Conservation (phyloP, 2,888 invertebrate genomes). For the Mimachlamys varia region DNA sequence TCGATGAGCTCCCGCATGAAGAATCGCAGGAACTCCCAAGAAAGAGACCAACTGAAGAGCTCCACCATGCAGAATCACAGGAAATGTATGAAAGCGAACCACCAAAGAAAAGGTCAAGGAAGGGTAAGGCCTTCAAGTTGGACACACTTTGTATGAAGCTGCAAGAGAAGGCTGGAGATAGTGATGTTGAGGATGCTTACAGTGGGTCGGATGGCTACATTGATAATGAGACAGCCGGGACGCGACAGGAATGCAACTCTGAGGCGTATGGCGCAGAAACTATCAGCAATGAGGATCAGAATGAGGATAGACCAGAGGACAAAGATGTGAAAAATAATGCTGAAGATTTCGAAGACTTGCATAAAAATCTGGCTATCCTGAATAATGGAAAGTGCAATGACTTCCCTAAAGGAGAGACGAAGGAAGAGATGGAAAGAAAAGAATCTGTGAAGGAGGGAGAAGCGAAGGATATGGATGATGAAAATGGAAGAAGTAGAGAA, state of each 20-base stretch:
- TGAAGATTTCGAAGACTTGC: constrained; percentile 56
- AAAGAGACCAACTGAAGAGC: constrained; percentile 40
- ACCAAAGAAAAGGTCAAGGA: constrained; percentile 87
- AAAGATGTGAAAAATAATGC: constrained; percentile 22
- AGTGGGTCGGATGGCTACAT: constrained; percentile 41
- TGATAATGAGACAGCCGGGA: constrained; percentile 23
- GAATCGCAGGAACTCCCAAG: constrained; percentile 37
- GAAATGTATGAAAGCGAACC: constrained; percentile 17
- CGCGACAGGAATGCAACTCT: background rate
- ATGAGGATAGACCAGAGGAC: constrained; percentile 27
- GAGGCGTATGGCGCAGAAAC: constrained; percentile 43
- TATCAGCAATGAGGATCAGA: background rate
- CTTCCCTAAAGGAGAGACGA: constrained; percentile 37
- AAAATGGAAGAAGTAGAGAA: background rate
- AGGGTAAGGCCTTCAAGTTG: constrained; percentile 92
- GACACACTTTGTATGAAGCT: constrained; percentile 83
- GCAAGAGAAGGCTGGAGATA: constrained; percentile 65
- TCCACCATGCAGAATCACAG: constrained; percentile 17
- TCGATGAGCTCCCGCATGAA: constrained; percentile 36
- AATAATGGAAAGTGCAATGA: constrained; percentile 48
- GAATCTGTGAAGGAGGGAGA: background rate
- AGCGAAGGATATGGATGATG: background rate
- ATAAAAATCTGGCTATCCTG: constrained; percentile 54
- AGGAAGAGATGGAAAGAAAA: background rate
- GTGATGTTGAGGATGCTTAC: constrained; percentile 39